These are phyloP conservation scores for Drosophila simulans DNA, from an alignment of 1,140 invertebrate species.

Conservation along the genomic window DNA sequence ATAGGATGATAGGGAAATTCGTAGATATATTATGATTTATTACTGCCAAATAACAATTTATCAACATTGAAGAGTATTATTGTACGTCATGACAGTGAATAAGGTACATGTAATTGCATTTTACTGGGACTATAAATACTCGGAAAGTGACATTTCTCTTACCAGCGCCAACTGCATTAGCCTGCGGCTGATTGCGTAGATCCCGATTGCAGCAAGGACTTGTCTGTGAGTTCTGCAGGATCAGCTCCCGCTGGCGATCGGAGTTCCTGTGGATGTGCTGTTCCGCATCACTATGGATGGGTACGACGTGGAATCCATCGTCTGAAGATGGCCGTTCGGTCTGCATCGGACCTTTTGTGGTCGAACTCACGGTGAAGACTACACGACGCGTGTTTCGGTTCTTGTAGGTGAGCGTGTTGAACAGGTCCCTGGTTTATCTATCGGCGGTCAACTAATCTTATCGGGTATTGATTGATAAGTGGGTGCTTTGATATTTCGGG, in stretches of 20 bases:
- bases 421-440: slow-evolving; percentile 50
- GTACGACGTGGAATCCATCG: slow-evolving; percentile 44
- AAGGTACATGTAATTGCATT: neutral
- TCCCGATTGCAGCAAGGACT: slow-evolving; percentile 58
- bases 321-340: slow-evolving; percentile 29
- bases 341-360: slow-evolving; percentile 39
- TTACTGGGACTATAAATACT: neutral
- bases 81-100: too few relatives aligned
- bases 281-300: slow-evolving; percentile 6
- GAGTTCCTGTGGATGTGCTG: neutral
- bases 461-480: slow-evolving; percentile 66
- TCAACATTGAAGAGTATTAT: neutral
- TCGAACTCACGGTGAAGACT: slow-evolving; percentile 45
- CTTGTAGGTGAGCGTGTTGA: slow-evolving; percentile 19
- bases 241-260: slow-evolving; percentile 11
- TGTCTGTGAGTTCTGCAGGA: slow-evolving; percentile 22
- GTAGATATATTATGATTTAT: neutral
- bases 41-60: neutral
- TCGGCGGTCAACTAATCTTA: slow-evolving; percentile 56
- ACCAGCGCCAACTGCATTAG: slow-evolving; percentile 68
- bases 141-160: neutral
- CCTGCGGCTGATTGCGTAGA: slow-evolving; percentile 62
- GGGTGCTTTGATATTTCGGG: slow-evolving; percentile 18
- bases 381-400: slow-evolving; percentile 2
- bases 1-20: too few relatives aligned